Conservation (phyloP, 2,888 invertebrate species). For the Heliconius aoede region DNA sequence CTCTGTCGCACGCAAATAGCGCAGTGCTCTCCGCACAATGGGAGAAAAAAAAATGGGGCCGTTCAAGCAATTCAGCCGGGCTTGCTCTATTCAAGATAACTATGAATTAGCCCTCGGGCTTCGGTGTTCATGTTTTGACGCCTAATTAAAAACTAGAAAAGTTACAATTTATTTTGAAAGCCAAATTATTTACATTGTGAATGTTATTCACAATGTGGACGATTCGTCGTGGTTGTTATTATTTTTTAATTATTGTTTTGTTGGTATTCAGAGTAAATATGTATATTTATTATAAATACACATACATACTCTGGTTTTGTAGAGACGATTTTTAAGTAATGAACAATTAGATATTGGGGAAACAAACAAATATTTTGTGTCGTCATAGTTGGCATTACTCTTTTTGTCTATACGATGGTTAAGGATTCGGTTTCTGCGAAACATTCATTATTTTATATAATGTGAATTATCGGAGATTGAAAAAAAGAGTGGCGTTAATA, state of each 20-base stretch:
- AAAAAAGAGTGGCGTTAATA: no score
- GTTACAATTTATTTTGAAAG: slow-evolving; percentile 6
- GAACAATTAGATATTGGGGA: not conserved
- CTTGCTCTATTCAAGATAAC: slow-evolving; percentile 25
- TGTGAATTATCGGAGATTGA: no score
- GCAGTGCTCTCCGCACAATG: slow-evolving; percentile 39
- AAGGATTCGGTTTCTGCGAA: no score
- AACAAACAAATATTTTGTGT: slow-evolving; percentile 1
- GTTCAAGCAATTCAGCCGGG: slow-evolving; percentile 33
- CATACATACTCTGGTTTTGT: not conserved
- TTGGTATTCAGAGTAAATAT: not conserved
- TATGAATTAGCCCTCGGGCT: slow-evolving; percentile 39
- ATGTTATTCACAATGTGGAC: not conserved
- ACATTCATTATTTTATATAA: no score
- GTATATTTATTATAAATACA: not conserved
- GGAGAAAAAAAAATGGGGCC: slow-evolving; percentile 39
- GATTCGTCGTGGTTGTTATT: not conserved
- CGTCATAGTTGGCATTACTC: not conserved
- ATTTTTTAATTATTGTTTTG: not conserved
- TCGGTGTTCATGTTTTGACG: slow-evolving; percentile 23
- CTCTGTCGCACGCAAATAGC: slow-evolving; percentile 43
- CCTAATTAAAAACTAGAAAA: slow-evolving; percentile 32
- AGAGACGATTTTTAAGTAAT: not conserved
- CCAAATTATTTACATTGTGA: slow-evolving; percentile 20
- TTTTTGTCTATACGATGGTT: not conserved